Conservation (phyloP, 64 coral and sea anemone species). For the Dendrophyllia cribrosa region DNA sequence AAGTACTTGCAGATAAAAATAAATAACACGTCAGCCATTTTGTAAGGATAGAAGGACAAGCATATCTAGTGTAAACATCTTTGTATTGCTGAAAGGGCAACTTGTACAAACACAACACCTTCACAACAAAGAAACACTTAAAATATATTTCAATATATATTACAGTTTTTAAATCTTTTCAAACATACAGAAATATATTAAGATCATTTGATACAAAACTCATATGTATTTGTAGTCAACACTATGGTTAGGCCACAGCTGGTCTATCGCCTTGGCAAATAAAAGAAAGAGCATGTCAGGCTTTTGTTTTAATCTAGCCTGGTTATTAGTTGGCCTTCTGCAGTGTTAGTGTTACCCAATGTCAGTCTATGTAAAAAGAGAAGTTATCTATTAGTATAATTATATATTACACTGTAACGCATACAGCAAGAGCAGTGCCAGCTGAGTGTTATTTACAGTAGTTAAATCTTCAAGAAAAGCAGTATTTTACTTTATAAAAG, state of each 20-base stretch:
- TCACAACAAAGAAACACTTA: not conserved
- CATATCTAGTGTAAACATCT: not conserved
- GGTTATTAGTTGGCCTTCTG: constrained; percentile 11
- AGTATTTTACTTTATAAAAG: too few species aligned
- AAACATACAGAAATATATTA: constrained; percentile 82
- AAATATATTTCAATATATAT: constrained; percentile 56
- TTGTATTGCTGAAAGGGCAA: constrained; percentile 32
- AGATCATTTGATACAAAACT: constrained; percentile 70
- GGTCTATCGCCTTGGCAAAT: not conserved
- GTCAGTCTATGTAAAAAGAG: constrained; percentile 46
- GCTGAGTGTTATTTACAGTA: too few species aligned
- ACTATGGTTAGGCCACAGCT: constrained; percentile 1
- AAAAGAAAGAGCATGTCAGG: not conserved
- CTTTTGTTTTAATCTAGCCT: constrained; percentile 39
- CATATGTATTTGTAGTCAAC: constrained; percentile 6
- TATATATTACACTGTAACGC: not conserved
- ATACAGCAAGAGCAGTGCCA: too few species aligned
- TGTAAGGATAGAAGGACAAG: too few species aligned
- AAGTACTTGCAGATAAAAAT: too few species aligned
- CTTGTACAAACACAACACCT: not conserved
- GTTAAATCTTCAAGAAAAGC: too few species aligned
- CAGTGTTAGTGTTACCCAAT: constrained; percentile 46
- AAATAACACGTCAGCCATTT: too few species aligned
- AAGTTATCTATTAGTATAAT: constrained; percentile 41
- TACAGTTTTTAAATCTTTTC: constrained; percentile 52